These are phyloP conservation scores for Pseudeuparius sepicola DNA, from an alignment of 2,888 invertebrate genomes.

Conservation along the genomic window DNA sequence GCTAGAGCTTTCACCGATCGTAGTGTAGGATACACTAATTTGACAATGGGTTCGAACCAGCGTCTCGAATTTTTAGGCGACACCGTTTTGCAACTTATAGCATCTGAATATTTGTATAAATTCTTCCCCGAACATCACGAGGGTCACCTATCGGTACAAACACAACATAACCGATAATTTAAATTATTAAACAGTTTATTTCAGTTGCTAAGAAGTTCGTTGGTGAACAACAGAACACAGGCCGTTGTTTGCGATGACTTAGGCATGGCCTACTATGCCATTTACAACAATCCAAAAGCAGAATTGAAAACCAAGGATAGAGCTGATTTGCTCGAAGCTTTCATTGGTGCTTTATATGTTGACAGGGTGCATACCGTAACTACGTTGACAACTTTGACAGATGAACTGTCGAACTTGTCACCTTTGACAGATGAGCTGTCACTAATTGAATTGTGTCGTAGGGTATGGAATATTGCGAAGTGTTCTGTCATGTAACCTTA, in stretches of 20 bases:
- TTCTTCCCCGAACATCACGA: slow-evolving; percentile 99
- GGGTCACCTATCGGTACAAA: slow-evolving; percentile 81
- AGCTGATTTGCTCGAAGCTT: slow-evolving; percentile 94
- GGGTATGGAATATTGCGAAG: slow-evolving; percentile 78
- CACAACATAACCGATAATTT: slow-evolving; percentile 1
- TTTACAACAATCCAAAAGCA: slow-evolving; percentile 83
- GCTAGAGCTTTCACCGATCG: slow-evolving; percentile 43
- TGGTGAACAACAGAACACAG: slow-evolving; percentile 97
- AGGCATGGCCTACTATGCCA: slow-evolving; percentile 92
- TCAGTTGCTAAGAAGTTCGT: slow-evolving; percentile 81
- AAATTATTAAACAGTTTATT: slow-evolving; percentile 22
- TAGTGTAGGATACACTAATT: too few species aligned
- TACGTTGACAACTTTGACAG: too few species aligned
- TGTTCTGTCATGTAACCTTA: slow-evolving; percentile 77
- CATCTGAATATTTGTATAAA: slow-evolving; percentile 93
- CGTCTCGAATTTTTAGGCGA: slow-evolving; percentile 95
- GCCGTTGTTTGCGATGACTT: slow-evolving; percentile 96
- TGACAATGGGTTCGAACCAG: slow-evolving; percentile 96
- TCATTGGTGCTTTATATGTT: slow-evolving; percentile 91
- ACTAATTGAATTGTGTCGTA: too few species aligned
- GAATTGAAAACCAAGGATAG: slow-evolving; percentile 91
- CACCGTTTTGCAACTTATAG: slow-evolving; percentile 92
- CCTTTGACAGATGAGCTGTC: too few species aligned
- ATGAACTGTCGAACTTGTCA: too few species aligned
- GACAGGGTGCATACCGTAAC: slow-evolving; percentile 56